Percentiles rank a stretch among this genome's conserved stretches.
phyloP scores from a whole-genome alignment of 2,888 invertebrate species.

The Liopterus haemorrhoidalis region DNA sequence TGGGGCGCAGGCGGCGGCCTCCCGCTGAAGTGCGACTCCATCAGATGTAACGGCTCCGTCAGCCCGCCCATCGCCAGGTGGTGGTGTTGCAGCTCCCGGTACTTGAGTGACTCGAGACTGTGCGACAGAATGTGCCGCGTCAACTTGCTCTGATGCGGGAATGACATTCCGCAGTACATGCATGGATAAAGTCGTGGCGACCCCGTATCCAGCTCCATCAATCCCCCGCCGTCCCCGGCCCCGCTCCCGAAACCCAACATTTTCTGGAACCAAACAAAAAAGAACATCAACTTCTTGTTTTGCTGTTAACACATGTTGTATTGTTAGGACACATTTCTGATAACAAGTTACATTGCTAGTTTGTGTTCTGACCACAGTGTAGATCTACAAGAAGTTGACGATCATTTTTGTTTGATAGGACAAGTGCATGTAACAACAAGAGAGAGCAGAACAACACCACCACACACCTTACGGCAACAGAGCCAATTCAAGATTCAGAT shows the following conservation, averaged over 20 bases:
- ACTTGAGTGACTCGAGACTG: slow-evolving; percentile 81
- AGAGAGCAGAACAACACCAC: no score
- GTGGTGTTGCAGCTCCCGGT: slow-evolving; percentile 64
- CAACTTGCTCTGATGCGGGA: slow-evolving; percentile 86
- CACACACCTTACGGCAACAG: no score
- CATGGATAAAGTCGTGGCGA: slow-evolving; percentile 66
- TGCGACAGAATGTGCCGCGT: slow-evolving; percentile 85
- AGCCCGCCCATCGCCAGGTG: slow-evolving; percentile 46
- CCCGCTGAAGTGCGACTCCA: slow-evolving; percentile 45
- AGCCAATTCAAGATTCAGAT: slow-evolving; percentile 18
- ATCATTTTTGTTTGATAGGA: slow-evolving; percentile 73
- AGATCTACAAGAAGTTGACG: slow-evolving; percentile 74
- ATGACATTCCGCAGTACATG: slow-evolving; percentile 84
- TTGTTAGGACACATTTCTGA: no score
- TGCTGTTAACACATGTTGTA: no score
- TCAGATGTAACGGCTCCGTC: slow-evolving; percentile 38
- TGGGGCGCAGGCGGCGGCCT: slow-evolving; percentile 39
- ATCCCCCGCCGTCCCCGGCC: slow-evolving; percentile 33
- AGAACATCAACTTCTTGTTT: slow-evolving; percentile 88
- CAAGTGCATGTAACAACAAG: slow-evolving; percentile 14
- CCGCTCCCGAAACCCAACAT: slow-evolving; percentile 55
- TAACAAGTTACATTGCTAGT: slow-evolving; percentile 5
- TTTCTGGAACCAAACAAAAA: slow-evolving; percentile 88
- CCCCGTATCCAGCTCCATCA: no score
- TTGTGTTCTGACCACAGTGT: not conserved